Evolutionary conservation across 2,113 vertebrate species (phyloP).

Genomic region (Butastur rufipennis): DNA sequence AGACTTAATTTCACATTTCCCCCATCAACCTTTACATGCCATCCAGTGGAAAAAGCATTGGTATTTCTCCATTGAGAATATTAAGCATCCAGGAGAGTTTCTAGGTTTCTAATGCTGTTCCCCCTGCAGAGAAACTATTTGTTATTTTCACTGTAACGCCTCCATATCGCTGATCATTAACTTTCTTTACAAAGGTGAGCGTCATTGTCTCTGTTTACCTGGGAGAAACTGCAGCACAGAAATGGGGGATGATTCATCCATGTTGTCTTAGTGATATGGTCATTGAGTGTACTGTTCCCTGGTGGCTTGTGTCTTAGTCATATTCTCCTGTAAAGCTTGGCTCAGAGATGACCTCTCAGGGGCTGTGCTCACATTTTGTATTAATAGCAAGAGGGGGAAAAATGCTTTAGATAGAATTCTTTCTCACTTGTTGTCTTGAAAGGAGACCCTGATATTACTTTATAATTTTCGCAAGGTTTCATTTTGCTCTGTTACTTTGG

Average conservation of each 20-base stretch:
- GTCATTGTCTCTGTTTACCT: not conserved
- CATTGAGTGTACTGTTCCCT: not conserved
- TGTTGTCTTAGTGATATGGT: not conserved
- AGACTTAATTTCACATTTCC: not conserved
- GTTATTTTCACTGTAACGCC: not conserved
- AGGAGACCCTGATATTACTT: not conserved
- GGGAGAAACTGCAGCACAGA: not conserved
- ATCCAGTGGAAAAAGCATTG: not conserved
- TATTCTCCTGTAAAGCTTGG: not conserved
- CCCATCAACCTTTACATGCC: fast-evolving
- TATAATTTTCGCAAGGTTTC: not conserved
- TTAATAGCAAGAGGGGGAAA: not conserved
- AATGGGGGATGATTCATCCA: not conserved
- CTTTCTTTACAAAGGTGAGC: not conserved
- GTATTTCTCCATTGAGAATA: not conserved
- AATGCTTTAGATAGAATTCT: not conserved
- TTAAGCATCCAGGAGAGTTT: not conserved
- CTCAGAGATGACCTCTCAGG: not conserved
- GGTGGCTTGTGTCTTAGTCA: not conserved
- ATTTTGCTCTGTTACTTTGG: not conserved
- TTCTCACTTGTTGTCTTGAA: not conserved
- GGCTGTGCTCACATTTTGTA: not conserved
- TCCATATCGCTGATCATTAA: not conserved
- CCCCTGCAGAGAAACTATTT: not conserved
- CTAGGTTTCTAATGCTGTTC: not conserved